Evolutionary conservation across 2,797 vertebrate species (phyloP).

Genomic region (Morelia viridis): DNA sequence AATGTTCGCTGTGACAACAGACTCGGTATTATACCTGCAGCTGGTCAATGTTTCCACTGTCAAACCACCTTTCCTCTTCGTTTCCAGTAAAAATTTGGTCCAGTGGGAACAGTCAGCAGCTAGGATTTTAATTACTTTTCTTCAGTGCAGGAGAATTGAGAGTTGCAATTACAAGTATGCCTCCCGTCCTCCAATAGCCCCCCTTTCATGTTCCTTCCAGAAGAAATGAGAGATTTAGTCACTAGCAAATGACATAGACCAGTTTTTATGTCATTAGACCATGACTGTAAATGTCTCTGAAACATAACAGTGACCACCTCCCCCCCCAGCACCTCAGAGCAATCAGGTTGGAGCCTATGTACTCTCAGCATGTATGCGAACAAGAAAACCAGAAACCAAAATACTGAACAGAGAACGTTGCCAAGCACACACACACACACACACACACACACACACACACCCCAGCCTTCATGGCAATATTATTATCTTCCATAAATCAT

Average conservation of each 20-base stretch:
- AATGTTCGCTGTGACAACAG: slow-evolving; percentile 79
- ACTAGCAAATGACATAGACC: background rate
- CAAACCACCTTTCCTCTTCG: slow-evolving; percentile 76
- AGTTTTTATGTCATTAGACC: slow-evolving; percentile 26
- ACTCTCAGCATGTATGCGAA: background rate
- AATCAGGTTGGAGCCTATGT: background rate
- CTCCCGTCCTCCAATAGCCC: slow-evolving; percentile 52
- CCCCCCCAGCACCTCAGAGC: background rate
- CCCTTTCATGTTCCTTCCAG: background rate
- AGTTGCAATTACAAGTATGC: slow-evolving; percentile 62
- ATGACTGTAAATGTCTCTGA: background rate
- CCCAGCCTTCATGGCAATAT: background rate
- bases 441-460: too few relatives aligned
- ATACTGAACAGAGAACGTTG: background rate
- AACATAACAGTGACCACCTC: background rate
- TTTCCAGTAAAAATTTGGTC: slow-evolving; percentile 82
- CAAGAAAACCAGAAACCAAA: background rate
- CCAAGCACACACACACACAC: background rate
- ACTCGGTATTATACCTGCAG: slow-evolving; percentile 79
- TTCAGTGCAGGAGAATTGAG: slow-evolving; percentile 67
- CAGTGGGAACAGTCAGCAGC: slow-evolving; percentile 74
- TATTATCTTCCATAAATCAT: background rate
- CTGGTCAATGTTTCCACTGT: slow-evolving; percentile 82
- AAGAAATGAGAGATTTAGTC: slow-evolving; percentile 18
- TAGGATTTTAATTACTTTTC: slow-evolving; percentile 78